Percentiles rank a stretch among this genome's conserved stretches.
phyloP scores from a whole-genome alignment of 2,113 vertebrate species.

The Scortum barcoo region DNA sequence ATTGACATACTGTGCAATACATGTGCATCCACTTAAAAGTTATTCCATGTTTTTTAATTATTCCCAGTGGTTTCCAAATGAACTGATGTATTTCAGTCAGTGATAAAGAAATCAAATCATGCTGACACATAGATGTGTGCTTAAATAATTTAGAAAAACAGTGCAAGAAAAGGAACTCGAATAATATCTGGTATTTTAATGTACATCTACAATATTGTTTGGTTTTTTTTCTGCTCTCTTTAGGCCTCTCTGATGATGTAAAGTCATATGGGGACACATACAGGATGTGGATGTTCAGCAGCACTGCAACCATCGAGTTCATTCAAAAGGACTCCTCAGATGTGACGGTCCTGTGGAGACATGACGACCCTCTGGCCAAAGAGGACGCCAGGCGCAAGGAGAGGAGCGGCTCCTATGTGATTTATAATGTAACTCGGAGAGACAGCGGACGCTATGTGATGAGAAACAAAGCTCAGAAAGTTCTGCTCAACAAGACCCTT shows the following conservation, averaged over 20 bases:
- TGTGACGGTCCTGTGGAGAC: slow-evolving; percentile 26
- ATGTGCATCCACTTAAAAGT: too few relatives aligned
- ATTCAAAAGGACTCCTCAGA: accelerated
- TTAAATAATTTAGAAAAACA: neutral
- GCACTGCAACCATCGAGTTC: neutral
- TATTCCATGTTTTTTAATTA: neutral
- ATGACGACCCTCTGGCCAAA: accelerated
- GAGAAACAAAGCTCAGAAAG: accelerated
- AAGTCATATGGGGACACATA: neutral
- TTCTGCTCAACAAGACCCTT: accelerated
- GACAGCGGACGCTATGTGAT: slow-evolving; percentile 34
- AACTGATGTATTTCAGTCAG: neutral
- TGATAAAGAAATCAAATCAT: neutral
- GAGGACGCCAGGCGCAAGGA: neutral
- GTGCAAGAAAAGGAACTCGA: neutral
- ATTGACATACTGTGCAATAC: too few relatives aligned
- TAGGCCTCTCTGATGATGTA: neutral
- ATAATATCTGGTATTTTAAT: neutral
- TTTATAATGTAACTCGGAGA: slow-evolving; percentile 3
- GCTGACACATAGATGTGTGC: neutral
- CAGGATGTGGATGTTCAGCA: accelerated
- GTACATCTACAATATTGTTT: neutral
- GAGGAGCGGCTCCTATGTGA: accelerated
- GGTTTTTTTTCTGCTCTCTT: slow-evolving; percentile 6
- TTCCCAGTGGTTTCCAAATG: neutral